phyloP scores from a whole-genome alignment of 2,113 vertebrate species.

The Willisornis vidua region DNA sequence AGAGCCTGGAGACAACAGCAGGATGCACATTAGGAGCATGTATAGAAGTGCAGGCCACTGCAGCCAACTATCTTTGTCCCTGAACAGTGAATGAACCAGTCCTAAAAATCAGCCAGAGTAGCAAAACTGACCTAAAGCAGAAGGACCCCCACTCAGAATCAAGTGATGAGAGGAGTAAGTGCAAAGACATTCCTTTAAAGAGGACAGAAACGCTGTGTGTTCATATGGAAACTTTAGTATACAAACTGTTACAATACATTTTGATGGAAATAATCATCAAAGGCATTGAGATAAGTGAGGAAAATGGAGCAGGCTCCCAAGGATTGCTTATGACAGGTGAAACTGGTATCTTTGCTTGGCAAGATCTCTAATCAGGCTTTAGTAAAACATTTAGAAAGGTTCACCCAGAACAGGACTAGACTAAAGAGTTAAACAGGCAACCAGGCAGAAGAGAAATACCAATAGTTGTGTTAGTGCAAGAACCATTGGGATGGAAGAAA shows the following conservation, averaged over 20 bases:
- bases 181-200: background rate
- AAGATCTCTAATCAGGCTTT: background rate
- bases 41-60: background rate
- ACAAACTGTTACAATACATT: background rate
- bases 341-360: background rate
- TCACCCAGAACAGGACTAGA: background rate
- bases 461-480: background rate
- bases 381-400: background rate
- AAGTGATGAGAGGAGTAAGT: background rate
- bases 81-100: background rate
- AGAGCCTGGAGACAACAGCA: background rate
- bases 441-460: background rate
- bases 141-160: background rate
- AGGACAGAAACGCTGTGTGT: background rate
- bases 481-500: background rate
- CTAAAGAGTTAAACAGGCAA: background rate
- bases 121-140: background rate
- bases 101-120: background rate
- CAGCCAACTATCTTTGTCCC: background rate
- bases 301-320: background rate
- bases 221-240: background rate
- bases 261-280: background rate
- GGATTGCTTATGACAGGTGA: background rate
- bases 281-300: background rate
- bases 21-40: background rate